Conservation (phyloP, 2,888 invertebrate species). For the Tenthredo scrophulariae region DNA sequence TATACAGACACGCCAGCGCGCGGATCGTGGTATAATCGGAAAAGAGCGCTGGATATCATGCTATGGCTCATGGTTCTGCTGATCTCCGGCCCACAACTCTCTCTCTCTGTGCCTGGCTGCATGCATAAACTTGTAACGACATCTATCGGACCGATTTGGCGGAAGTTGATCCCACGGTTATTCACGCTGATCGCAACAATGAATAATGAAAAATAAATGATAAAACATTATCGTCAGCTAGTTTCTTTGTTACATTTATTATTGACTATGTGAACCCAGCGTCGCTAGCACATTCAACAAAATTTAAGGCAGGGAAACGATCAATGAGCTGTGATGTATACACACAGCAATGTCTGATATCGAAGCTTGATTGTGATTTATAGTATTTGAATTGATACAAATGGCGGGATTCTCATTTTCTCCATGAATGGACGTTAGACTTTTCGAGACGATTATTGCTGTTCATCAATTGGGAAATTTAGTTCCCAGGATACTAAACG, state of each 20-base stretch:
- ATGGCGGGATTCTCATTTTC: background rate
- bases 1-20: conserved; percentile 8
- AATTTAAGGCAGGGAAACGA: background rate
- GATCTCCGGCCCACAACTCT: conserved; percentile 5
- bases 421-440: background rate
- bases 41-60: conserved; percentile 25
- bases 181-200: background rate
- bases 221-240: background rate
- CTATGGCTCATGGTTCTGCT: conserved; percentile 17
- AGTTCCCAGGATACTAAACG: background rate
- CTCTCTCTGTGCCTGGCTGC: background rate
- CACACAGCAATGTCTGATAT: background rate
- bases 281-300: background rate
- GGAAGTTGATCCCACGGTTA: background rate
- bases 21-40: background rate
- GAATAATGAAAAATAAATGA: background rate
- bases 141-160: conserved; percentile 13
- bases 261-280: background rate
- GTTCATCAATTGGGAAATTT: background rate
- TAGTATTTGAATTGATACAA: background rate
- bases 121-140: background rate
- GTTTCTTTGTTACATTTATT: background rate
- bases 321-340: background rate
- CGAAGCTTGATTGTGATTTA: background rate
- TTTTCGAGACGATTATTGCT: background rate